phyloP scores from a whole-genome alignment of 2,113 vertebrate species.

The Actenoides lindsayi region DNA sequence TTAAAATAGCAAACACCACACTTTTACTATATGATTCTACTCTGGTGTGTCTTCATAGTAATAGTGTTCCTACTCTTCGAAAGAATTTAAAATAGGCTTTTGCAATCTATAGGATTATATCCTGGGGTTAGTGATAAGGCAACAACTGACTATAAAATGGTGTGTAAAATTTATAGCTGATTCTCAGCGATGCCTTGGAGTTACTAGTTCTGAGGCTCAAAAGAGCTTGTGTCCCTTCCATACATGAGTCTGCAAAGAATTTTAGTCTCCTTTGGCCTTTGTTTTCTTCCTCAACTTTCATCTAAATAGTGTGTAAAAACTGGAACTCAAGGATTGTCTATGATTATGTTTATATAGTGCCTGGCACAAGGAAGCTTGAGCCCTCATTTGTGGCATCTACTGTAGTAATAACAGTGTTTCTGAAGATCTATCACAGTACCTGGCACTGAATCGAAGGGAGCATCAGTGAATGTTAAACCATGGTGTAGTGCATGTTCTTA shows the following conservation, averaged over 20 bases:
- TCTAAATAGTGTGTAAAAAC: neutral
- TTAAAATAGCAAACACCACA: neutral
- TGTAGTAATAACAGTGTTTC: neutral
- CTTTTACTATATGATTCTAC: neutral
- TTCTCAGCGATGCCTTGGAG: neutral
- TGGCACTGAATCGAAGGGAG: neutral
- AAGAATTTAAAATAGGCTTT: neutral
- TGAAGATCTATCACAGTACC: neutral
- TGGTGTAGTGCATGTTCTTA: neutral
- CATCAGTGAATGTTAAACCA: neutral
- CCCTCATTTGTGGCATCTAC: neutral
- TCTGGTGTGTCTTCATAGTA: neutral
- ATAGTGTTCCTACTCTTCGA: neutral
- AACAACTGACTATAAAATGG: neutral
- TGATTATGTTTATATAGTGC: neutral
- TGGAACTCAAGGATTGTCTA: neutral
- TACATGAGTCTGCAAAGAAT: neutral
- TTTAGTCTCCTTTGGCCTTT: neutral
- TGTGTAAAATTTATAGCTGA: neutral
- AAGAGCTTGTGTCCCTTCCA: neutral
- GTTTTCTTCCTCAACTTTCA: neutral
- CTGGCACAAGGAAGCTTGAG: neutral
- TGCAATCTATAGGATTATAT: neutral
- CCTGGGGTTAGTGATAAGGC: neutral
- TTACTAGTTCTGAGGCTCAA: neutral